Base-by-base conservation (phyloP, 2,888 invertebrate species). In the Cryptus armator region DNA sequence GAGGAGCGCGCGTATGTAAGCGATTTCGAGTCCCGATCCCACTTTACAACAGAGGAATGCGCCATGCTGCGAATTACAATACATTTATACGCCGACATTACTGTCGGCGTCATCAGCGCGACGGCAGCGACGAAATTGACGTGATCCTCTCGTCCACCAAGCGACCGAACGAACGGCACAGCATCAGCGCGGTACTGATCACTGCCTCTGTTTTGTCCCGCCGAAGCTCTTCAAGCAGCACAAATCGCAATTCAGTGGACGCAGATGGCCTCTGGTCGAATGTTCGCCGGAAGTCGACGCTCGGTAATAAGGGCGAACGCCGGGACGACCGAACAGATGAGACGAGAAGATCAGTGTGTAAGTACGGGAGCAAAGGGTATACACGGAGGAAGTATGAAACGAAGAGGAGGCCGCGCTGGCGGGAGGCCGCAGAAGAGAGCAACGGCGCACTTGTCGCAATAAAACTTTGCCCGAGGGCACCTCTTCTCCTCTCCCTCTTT, bases 381-480 rank as follows among this genome's bases (percentile, higher is more conserved):
- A 37, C 51, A 7, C 51, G 44, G 53, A 68, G 67, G 66, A 72
- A 72, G 67, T 62, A 72, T 77, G 59, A 64, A 51, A 70, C 88
- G 88, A 86, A 88, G 91, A 91, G 92, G 91, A 91, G 90, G 88
- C 87, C 88, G 74, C 85, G 87, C 88, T 90, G 90, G 89, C 89
- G 84, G 90, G 88, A 87, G 85, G 89, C 86, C 89, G 91, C 86
- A 89, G 91, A 92, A 92, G 90, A 92, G 91, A 92, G 92, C 92
- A 92, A 89, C 89, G 75, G 56, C 77, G 91, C 92, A 92, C 92
- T 92, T 92, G 92, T 92, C 91, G 91, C 90, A 91, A 91, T 92
- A 91, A 92, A 91, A 90, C 90, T 89, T 88, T 88, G 88, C 89
- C 87, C 89, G 82, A 87, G 87, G 88, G 85, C 87, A 86, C 87